These are phyloP conservation scores for Bubo blakistoni DNA, from an alignment of 2,113 vertebrate species.

Conservation along the genomic window DNA sequence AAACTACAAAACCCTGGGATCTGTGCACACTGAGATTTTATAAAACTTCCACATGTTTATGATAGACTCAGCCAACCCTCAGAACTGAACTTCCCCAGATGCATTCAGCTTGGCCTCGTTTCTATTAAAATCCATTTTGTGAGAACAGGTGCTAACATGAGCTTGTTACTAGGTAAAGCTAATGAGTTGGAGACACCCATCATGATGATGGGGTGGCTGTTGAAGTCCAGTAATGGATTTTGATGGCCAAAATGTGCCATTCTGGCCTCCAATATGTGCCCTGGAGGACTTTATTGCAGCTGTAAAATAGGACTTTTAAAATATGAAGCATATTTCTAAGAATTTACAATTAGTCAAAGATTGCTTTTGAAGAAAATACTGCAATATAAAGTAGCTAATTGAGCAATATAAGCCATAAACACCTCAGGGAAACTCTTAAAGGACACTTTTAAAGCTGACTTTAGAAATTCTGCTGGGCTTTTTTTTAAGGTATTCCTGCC, in stretches of 20 bases:
- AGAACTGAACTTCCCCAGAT: neutral
- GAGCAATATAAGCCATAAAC: constrained; percentile 24
- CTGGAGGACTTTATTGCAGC: neutral
- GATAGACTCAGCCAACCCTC: neutral
- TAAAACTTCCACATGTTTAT: neutral
- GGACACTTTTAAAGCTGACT: constrained; percentile 3
- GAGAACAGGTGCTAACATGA: neutral
- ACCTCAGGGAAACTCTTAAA: constrained; percentile 24
- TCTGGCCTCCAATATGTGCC: neutral
- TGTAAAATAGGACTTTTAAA: constrained; percentile 10
- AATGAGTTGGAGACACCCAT: neutral
- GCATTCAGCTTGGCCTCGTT: neutral
- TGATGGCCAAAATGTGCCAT: neutral
- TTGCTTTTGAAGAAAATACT: constrained; percentile 39
- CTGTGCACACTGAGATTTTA: neutral
- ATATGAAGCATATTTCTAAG: neutral
- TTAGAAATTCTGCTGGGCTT: neutral
- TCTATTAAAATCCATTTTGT: neutral
- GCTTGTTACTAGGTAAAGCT: neutral
- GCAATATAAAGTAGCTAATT: constrained; percentile 42
- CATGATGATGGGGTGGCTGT: neutral
- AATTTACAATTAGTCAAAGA: constrained; percentile 12
- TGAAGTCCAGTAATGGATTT: neutral
- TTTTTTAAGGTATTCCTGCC: neutral
- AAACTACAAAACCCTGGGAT: neutral